Evolutionary conservation across 2,113 vertebrate genomes (phyloP).

Genomic region (Eurypyga helias): DNA sequence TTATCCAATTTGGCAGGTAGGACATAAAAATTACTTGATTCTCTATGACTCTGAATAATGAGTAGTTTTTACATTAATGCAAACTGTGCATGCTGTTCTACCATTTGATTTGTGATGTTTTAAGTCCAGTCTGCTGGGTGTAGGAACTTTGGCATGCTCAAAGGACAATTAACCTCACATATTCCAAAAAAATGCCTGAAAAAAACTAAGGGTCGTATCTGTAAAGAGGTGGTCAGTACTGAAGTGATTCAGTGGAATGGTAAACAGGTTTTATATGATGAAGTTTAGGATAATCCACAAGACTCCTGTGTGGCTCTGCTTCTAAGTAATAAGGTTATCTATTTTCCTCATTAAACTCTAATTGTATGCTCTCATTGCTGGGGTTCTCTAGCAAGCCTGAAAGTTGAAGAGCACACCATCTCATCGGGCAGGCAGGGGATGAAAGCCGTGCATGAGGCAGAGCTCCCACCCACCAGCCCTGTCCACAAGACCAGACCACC

Average conservation of each 20-base stretch:
- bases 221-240: not conserved
- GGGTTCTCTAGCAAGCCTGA: not conserved
- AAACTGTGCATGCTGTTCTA: not conserved
- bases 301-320: not conserved
- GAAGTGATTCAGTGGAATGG: not conserved
- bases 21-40: not conserved
- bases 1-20: not conserved
- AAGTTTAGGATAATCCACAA: not conserved
- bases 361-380: rapidly evolving
- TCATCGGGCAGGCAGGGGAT: not conserved
- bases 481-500: not conserved
- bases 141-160: not conserved
- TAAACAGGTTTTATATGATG: not conserved
- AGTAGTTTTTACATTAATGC: not conserved
- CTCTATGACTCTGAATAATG: not conserved
- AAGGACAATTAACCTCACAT: not conserved
- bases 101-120: not conserved
- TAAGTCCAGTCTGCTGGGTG: not conserved
- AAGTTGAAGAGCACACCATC: not conserved
- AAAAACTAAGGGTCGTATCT: not conserved
- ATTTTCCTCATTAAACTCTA: not conserved
- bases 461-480: not conserved
- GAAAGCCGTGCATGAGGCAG: not conserved
- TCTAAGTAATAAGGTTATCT: not conserved
- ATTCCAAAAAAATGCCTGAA: not conserved